Percentiles rank a stretch among this genome's conserved stretches.
Conservation (phyloP, 2,113 vertebrate genomes). For the Meleagris gallopavo region DNA sequence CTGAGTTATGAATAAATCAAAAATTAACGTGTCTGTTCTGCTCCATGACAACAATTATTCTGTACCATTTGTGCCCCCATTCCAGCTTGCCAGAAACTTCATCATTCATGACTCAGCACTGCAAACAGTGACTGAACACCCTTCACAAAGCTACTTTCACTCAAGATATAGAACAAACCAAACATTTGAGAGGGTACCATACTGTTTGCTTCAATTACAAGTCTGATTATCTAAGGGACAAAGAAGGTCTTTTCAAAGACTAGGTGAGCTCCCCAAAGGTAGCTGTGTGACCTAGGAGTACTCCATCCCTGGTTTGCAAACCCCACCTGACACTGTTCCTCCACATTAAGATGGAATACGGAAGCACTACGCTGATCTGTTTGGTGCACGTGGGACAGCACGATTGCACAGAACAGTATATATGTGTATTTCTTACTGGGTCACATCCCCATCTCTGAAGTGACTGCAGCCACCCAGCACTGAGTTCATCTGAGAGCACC, state of each 20-base stretch:
- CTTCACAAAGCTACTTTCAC: background rate
- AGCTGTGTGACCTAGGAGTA: background rate
- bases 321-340: background rate
- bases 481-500: background rate
- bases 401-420: background rate
- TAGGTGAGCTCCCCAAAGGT: background rate
- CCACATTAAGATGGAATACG: background rate
- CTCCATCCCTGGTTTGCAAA: background rate
- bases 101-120: background rate
- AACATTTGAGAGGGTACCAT: background rate
- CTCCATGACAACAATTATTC: conserved; percentile 7
- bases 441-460: background rate
- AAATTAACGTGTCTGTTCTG: conserved; percentile 7
- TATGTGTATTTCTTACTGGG: too few species aligned
- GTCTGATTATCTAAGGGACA: background rate
- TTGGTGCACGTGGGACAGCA: background rate
- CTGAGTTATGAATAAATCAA: background rate
- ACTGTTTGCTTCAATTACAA: background rate
- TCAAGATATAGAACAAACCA: background rate
- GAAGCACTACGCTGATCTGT: background rate
- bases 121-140: background rate
- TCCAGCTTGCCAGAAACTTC: background rate
- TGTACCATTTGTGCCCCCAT: background rate
- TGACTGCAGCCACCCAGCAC: background rate
- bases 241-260: background rate